Base-by-base conservation (phyloP, 2,797 vertebrate species). In the Carduelis carduelis region DNA sequence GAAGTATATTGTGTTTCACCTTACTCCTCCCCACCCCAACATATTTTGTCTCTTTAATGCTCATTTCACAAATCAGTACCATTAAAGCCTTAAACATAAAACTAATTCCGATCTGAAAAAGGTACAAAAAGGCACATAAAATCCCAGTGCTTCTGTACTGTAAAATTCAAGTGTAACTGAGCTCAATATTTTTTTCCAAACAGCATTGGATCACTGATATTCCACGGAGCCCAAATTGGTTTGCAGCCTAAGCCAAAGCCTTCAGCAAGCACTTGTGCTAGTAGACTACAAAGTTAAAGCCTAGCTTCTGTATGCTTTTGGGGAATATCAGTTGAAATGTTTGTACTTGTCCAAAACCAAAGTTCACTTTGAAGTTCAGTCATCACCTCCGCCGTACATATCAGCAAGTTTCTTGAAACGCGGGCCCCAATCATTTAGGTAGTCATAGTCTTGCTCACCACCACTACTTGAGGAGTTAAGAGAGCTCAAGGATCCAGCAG, bases 121-220 rank as follows among this genome's bases (percentile, higher is more conserved):
- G 99, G 99, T 99, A 99, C 99, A 99, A 99, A 99, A 99, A 99
- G 99, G 99, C 99, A 99, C 99, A 98, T 99, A 99, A 99, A 99
- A 99, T 99, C 99, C 99, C 99, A 99, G 99, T 99, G 99, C 99
- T 99, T 99, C 99, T 99, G 99, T 99, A 99, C 99, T 99, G 99
- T 99, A 99, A 99, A 99, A 99, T 99, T 99, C 99, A 99, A 99
- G 99, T 99, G 99, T 99, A 99, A 99, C 99, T 99, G 99, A 99
- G 99, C 99, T 98, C 98, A 98, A 98, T 98, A 98, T 97, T 97
- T 97, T 95, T 97, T 96, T 98, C 98, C 98, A 98, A 98, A 98
- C 98, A 98, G 98, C 97, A 98, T 98, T 98, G 98, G 98, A 98
- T 98, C 98, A 98, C 98, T 98, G 98, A 98, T 98, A 98, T 98